Evolutionary conservation across 2,888 invertebrate genomes (phyloP).

Genomic region (Lasius platythorax): DNA sequence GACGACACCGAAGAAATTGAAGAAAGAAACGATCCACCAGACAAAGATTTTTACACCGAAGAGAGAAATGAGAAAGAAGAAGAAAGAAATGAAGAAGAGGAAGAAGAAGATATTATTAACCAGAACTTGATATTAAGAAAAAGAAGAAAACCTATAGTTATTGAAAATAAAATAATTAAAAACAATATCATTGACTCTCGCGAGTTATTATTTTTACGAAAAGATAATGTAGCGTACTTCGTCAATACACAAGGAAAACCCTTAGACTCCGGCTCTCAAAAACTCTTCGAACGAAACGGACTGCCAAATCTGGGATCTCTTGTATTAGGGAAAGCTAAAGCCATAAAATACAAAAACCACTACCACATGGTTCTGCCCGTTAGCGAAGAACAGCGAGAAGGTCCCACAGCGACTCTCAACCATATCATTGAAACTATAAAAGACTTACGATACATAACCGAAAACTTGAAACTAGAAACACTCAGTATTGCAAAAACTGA

Average conservation of each 20-base stretch:
- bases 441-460: not conserved
- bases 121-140: not conserved
- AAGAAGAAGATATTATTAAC: not conserved
- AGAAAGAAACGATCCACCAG: too few relatives aligned
- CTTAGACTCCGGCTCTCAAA: not conserved
- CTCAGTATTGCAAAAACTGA: not conserved
- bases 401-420: not conserved
- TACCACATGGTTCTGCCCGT: not conserved
- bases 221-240: not conserved
- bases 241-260: not conserved
- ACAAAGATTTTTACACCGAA: not conserved
- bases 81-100: too few relatives aligned
- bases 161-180: not conserved
- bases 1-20: too few relatives aligned
- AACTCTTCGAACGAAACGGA: not conserved
- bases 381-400: not conserved
- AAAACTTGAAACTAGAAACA: not conserved
- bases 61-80: too few relatives aligned
- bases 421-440: not conserved
- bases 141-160: not conserved
- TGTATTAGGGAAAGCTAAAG: not conserved
- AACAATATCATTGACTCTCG: not conserved
- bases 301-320: not conserved
- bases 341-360: not conserved
- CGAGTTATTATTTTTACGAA: not conserved